These are phyloP conservation scores for Asarcornis scutulata DNA, from an alignment of 2,113 vertebrate genomes.

Conservation along the genomic window DNA sequence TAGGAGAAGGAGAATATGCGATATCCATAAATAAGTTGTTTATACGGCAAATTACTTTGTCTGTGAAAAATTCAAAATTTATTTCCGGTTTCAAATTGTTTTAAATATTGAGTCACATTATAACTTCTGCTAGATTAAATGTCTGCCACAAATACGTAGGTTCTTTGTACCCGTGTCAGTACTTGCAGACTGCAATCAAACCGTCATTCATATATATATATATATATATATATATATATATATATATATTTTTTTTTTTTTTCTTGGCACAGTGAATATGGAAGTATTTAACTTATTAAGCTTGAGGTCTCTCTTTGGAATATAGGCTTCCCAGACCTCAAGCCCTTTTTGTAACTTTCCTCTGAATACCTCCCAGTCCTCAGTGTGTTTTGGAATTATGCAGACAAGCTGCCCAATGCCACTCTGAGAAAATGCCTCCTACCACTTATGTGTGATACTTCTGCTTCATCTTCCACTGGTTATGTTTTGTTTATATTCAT, in stretches of 20 bases:
- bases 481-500: background rate
- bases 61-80: background rate
- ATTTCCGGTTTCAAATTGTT: background rate
- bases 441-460: background rate
- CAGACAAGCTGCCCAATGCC: background rate
- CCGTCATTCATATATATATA: background rate
- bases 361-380: background rate
- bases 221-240: background rate
- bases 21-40: background rate
- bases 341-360: background rate
- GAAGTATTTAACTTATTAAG: slow-evolving; percentile 10
- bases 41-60: background rate
- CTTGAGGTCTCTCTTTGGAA: background rate
- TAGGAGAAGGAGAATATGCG: background rate
- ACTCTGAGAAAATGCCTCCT: background rate
- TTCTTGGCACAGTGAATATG: background rate
- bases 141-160: background rate
- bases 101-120: background rate
- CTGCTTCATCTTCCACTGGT: background rate
- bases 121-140: background rate
- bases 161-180: background rate
- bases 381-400: background rate
- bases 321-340: background rate
- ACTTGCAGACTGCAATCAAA: background rate
- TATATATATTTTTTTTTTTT: background rate